Percentiles rank a stretch among this genome's conserved stretches.
Evolutionary conservation across 2,113 vertebrate species (phyloP).

Genomic region (Cricetomys ansorgei): DNA sequence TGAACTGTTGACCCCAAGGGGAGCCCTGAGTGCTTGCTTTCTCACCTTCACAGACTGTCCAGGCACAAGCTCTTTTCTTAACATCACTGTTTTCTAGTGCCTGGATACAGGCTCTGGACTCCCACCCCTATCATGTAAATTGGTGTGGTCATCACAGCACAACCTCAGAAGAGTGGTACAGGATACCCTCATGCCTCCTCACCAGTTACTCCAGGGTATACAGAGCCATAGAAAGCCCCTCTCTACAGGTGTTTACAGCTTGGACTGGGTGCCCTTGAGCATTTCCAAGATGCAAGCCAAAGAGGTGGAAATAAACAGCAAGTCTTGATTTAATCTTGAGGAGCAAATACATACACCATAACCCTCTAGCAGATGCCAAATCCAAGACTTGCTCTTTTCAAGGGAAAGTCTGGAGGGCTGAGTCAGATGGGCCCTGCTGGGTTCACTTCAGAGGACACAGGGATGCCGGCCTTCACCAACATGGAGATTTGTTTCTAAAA

Average conservation of each 20-base stretch:
- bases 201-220: background rate
- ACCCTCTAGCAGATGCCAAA: conserved; percentile 35
- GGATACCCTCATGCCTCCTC: background rate
- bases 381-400: conserved; percentile 27
- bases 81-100: background rate
- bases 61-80: background rate
- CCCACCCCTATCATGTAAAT: background rate
- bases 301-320: conserved; percentile 46
- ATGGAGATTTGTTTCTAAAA: conserved; percentile 65
- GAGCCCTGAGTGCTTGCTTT: background rate
- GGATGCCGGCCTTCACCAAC: conserved; percentile 29
- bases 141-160: no score
- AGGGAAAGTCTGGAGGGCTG: background rate
- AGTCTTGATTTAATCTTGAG: conserved; percentile 44
- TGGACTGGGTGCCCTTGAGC: background rate
- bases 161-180: background rate
- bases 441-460: conserved; percentile 50
- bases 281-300: background rate
- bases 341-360: background rate
- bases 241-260: background rate
- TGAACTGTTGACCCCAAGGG: background rate
- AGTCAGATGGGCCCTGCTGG: conserved; percentile 29
- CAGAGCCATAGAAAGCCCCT: background rate
- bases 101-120: background rate
- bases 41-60: background rate